Conservation (phyloP, 1,140 invertebrate genomes). For the Akabosia matsudoensis region DNA sequence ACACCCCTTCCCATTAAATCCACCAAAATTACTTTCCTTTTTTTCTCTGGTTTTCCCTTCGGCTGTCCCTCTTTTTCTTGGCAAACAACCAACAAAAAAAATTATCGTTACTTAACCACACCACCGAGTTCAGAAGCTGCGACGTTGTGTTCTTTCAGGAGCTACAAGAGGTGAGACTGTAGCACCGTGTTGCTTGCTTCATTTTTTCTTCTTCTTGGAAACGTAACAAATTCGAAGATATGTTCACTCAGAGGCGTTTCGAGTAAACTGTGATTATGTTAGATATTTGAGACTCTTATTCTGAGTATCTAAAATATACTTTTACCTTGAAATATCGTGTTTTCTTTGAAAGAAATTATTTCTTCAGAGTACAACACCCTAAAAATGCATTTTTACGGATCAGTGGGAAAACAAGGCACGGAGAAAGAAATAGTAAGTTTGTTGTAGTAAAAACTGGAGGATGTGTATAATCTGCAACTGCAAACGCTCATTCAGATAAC, state of each 20-base stretch:
- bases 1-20: too few species aligned
- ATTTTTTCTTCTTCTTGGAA: too few species aligned
- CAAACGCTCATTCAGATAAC: background rate
- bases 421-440: background rate
- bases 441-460: background rate
- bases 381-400: background rate
- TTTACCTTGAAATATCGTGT: background rate
- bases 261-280: too few species aligned
- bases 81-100: constrained; percentile 1
- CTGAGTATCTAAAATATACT: background rate
- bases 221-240: too few species aligned
- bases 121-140: background rate
- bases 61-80: constrained; percentile 1
- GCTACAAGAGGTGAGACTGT: too few species aligned
- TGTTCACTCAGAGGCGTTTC: too few species aligned
- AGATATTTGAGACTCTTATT: background rate
- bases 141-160: background rate
- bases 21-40: too few species aligned
- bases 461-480: background rate
- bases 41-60: background rate
- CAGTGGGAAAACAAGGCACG: background rate
- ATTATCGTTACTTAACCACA: background rate
- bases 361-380: background rate
- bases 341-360: background rate
- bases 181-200: background rate